A percentile compares a stretch with the other conserved stretches of the same genome.
phyloP scores from a whole-genome alignment of 2,797 vertebrate species.

The Acridotheres tristis region DNA sequence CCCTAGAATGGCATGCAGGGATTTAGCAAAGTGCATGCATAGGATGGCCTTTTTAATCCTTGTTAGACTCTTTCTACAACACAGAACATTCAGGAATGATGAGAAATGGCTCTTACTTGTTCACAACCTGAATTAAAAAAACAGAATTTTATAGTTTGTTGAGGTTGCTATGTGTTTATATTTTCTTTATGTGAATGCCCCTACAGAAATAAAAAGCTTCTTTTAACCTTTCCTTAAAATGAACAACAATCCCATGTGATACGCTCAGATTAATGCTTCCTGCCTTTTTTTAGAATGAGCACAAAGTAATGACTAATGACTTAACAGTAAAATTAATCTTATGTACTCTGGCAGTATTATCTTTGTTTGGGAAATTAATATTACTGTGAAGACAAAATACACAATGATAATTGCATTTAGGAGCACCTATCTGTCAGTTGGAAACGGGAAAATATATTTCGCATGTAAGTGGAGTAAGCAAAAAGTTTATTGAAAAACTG shows the following conservation, averaged over 20 bases:
- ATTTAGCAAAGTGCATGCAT: slow-evolving; percentile 68
- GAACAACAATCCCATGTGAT: background rate
- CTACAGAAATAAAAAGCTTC: background rate
- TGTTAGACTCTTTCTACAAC: slow-evolving; percentile 42
- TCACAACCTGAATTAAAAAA: slow-evolving; percentile 1
- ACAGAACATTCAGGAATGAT: slow-evolving; percentile 52
- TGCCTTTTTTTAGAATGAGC: slow-evolving; percentile 43
- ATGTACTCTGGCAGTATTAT: slow-evolving; percentile 9
- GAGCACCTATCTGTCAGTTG: slow-evolving; percentile 12
- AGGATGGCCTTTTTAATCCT: slow-evolving; percentile 70
- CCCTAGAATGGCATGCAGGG: slow-evolving; percentile 61
- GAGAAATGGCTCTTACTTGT: slow-evolving; percentile 54
- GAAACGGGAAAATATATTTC: background rate
- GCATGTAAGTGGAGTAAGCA: background rate
- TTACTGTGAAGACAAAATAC: slow-evolving; percentile 24
- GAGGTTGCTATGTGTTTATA: slow-evolving; percentile 19
- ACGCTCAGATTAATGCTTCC: slow-evolving; percentile 28
- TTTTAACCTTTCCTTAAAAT: slow-evolving; percentile 24
- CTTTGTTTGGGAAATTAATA: slow-evolving; percentile 45
- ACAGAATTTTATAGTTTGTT: slow-evolving; percentile 31
- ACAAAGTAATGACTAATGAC: slow-evolving; percentile 56
- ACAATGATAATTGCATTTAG: slow-evolving; percentile 28
- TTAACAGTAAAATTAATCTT: slow-evolving; percentile 54
- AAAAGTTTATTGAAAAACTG: slow-evolving; percentile 23
- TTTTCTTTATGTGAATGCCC: slow-evolving; percentile 38